A percentile compares a stretch with the other conserved stretches of the same genome.
These are phyloP conservation scores for Melipona beecheii DNA, from an alignment of 2,888 invertebrate species.

Conservation along the genomic window DNA sequence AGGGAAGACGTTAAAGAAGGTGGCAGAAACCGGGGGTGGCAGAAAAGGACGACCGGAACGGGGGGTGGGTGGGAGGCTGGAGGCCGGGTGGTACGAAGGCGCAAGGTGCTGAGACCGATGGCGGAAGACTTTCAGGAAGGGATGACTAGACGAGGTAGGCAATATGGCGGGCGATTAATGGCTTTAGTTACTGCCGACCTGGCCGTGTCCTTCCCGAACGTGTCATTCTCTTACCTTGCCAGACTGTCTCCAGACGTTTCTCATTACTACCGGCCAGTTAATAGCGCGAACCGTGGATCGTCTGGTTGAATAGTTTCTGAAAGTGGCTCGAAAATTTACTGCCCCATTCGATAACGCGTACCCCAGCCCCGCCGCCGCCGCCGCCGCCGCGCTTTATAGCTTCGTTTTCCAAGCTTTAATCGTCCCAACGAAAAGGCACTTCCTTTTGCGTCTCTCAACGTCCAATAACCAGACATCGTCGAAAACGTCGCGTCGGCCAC, in stretches of 20 bases:
- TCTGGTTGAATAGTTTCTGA: constrained; percentile 48
- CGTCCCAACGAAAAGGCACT: background rate
- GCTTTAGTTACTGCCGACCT: constrained; percentile 76
- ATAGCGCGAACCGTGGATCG: constrained; percentile 63
- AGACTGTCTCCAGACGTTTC: constrained; percentile 71
- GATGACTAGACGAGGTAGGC: constrained; percentile 76
- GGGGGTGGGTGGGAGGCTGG: constrained; percentile 5
- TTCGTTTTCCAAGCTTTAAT: constrained; percentile 13
- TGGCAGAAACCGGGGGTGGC: constrained; percentile 35
- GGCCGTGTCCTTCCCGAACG: constrained; percentile 64
- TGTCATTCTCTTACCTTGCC: constrained; percentile 67
- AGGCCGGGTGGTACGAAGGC: background rate
- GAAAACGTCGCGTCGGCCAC: background rate
- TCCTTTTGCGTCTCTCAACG: background rate
- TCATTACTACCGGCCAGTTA: constrained; percentile 68
- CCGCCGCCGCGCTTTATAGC: constrained; percentile 18
- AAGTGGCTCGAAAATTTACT: constrained; percentile 52
- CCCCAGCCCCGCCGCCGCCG: background rate
- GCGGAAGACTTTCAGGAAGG: constrained; percentile 65
- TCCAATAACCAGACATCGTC: constrained; percentile 15
- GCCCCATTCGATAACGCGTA: constrained; percentile 34
- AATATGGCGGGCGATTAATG: constrained; percentile 80
- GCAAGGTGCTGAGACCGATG: constrained; percentile 59
- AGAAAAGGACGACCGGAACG: background rate
- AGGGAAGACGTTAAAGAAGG: constrained; percentile 64